Evolutionary conservation across 2,113 vertebrate species (phyloP).

Genomic region (Xenopus borealis): DNA sequence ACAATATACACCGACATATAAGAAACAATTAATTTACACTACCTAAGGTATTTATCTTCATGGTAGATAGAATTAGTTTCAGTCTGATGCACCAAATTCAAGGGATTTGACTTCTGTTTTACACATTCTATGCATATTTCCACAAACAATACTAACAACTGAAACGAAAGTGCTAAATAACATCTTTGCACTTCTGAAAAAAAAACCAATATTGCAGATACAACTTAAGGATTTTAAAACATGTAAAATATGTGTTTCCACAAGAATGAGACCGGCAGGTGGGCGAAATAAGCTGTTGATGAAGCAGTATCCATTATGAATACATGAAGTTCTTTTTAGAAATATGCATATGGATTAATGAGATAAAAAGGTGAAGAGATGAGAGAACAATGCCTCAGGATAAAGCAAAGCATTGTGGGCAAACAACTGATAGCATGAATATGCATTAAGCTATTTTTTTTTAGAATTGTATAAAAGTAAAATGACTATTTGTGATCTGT

Average conservation of each 20-base stretch:
- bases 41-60: too few species aligned
- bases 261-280: conserved; percentile 10
- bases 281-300: neutral
- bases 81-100: too few species aligned
- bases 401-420: conserved; percentile 10
- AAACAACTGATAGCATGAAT: conserved; percentile 26
- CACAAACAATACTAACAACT: neutral
- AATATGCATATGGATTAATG: conserved; percentile 30
- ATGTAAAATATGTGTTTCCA: conserved; percentile 8
- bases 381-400: conserved; percentile 32
- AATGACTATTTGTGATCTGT: conserved; percentile 45
- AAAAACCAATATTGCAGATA: neutral
- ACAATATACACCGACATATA: too few species aligned
- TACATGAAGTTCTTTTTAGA: conserved; percentile 7
- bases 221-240: neutral
- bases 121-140: too few species aligned
- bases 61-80: too few species aligned
- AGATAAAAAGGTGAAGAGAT: conserved; percentile 28
- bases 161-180: conserved; percentile 2
- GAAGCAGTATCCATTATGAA: conserved; percentile 16
- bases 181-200: neutral
- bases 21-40: too few species aligned
- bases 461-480: neutral
- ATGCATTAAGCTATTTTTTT: conserved; percentile 20
- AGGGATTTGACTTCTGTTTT: too few species aligned